Percentiles rank a stretch among this genome's conserved stretches.
Evolutionary conservation across 1,140 invertebrate species (phyloP).

Genomic region (Laupala kohalensis): DNA sequence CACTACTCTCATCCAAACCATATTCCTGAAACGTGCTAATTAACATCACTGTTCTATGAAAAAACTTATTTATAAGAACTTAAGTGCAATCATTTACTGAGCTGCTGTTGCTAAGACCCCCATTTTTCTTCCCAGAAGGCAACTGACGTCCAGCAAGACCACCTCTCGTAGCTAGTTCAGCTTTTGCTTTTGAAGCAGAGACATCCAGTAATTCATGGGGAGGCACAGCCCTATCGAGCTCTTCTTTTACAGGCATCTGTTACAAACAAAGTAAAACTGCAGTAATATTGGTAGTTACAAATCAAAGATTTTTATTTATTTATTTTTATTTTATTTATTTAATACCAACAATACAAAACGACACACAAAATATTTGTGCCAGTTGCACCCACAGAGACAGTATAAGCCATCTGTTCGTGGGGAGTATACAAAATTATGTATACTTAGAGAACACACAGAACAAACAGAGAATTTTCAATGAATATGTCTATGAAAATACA

Average conservation of each 20-base stretch:
- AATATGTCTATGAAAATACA: no score
- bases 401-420: no score
- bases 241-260: slow-evolving; percentile 47
- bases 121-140: slow-evolving; percentile 32
- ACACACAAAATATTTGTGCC: no score
- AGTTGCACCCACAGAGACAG: no score
- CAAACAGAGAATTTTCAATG: no score
- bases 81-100: slow-evolving; percentile 36
- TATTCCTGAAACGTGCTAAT: slow-evolving; percentile 37
- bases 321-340: not conserved
- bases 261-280: no score
- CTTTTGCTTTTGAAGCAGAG: slow-evolving; percentile 74
- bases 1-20: slow-evolving; percentile 52
- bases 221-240: slow-evolving; percentile 73
- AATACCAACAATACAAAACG: no score
- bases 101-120: slow-evolving; percentile 45
- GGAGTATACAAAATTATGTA: not conserved
- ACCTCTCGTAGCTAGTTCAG: slow-evolving; percentile 62
- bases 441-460: not conserved
- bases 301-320: not conserved
- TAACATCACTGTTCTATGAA: not conserved
- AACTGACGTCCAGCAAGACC: slow-evolving; percentile 37
- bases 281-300: not conserved
- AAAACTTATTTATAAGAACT: no score
- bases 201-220: slow-evolving; percentile 72